phyloP scores from a whole-genome alignment of 1,140 invertebrate species.

The Branchinecta lynchi region DNA sequence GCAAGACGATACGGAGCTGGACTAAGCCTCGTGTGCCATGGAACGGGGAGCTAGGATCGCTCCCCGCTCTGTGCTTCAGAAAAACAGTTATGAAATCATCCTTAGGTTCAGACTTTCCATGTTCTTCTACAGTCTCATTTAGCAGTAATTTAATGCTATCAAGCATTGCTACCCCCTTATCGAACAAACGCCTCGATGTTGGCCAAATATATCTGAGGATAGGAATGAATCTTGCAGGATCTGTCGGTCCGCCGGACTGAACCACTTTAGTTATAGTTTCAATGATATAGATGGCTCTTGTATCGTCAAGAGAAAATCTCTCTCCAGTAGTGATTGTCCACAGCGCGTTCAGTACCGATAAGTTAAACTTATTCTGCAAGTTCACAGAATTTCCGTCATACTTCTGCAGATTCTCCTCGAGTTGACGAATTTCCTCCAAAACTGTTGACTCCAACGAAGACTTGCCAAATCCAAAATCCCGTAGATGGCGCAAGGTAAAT shows the following conservation, averaged over 20 bases:
- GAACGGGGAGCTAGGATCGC: neutral
- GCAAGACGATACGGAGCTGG: neutral
- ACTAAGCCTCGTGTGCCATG: neutral
- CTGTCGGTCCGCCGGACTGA: neutral
- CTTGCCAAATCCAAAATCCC: slow-evolving; percentile 54
- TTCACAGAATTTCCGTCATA: slow-evolving; percentile 12
- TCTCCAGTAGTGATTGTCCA: slow-evolving; percentile 19
- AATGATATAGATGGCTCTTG: neutral
- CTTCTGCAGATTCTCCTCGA: slow-evolving; percentile 14
- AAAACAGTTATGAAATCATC: neutral
- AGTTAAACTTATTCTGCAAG: slow-evolving; percentile 14
- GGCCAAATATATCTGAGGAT: neutral
- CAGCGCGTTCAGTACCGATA: slow-evolving; percentile 16
- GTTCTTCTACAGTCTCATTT: slow-evolving; percentile 20
- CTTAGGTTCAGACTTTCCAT: neutral
- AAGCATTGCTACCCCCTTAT: neutral
- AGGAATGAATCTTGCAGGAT: neutral
- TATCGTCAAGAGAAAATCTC: slow-evolving; percentile 15
- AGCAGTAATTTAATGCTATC: slow-evolving; percentile 12
- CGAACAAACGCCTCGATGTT: neutral
- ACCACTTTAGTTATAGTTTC: neutral
- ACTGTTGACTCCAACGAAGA: slow-evolving; percentile 28
- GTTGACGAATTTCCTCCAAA: slow-evolving; percentile 26
- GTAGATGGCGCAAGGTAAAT: slow-evolving; percentile 47
- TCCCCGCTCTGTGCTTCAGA: neutral